Percentiles rank a stretch among this genome's conserved stretches.
These are phyloP conservation scores for Junonia oenone DNA, from an alignment of 2,888 invertebrate species.

Conservation along the genomic window DNA sequence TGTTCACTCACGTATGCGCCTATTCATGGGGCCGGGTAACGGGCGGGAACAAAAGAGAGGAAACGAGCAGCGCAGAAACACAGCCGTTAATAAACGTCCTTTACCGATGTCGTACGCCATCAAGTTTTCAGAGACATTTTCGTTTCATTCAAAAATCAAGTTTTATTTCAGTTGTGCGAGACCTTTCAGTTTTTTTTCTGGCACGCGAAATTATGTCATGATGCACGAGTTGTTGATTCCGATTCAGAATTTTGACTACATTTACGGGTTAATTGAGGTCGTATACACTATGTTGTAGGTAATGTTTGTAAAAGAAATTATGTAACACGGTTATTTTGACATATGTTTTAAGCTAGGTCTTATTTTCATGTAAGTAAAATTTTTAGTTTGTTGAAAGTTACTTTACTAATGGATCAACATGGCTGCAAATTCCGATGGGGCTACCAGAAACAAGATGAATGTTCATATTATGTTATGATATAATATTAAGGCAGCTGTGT, in stretches of 20 bases:
- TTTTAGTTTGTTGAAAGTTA: too few relatives aligned
- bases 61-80: slow-evolving; percentile 58
- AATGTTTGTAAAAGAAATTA: too few relatives aligned
- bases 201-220: slow-evolving; percentile 10
- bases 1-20: slow-evolving; percentile 57
- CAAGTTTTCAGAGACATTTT: slow-evolving; percentile 33
- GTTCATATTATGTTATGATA: slow-evolving; percentile 2
- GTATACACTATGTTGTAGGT: too few relatives aligned
- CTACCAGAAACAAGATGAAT: background rate
- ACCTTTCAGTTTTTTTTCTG: slow-evolving; percentile 23
- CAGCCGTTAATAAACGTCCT: slow-evolving; percentile 62
- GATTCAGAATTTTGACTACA: background rate
- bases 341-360: too few relatives aligned
- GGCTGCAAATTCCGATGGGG: too few relatives aligned
- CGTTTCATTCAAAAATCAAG: slow-evolving; percentile 33
- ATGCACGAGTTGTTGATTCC: background rate
- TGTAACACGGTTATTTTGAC: too few relatives aligned
- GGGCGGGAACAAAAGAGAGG: slow-evolving; percentile 59
- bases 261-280: background rate
- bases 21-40: slow-evolving; percentile 53
- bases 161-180: slow-evolving; percentile 24
- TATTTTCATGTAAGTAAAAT: too few relatives aligned
- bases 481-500: slow-evolving; percentile 14
- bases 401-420: too few relatives aligned
- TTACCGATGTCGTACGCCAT: slow-evolving; percentile 40